Evolutionary conservation across 2,888 invertebrate genomes (phyloP), one percentile per base, ranked within the genome.

Genomic region (Cephus pulcher): DNA sequence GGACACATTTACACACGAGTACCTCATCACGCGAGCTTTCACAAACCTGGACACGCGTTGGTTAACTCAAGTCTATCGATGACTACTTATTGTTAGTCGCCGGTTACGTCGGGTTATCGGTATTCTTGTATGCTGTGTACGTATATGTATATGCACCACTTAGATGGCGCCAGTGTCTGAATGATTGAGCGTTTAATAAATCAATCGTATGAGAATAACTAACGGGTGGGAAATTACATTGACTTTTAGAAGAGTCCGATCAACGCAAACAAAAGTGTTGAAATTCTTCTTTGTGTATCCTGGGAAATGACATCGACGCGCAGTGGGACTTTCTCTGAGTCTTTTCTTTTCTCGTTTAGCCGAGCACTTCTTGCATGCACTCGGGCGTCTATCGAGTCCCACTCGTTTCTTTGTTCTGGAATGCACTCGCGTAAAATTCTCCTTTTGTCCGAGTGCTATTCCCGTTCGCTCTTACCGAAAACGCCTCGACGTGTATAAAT

Each of bases 1-100:
- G 80, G 81, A 78, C 82, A 80, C 82, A 79, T 84, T 80, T 84
- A 82, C 81, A 80, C 81, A 71, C 69, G 33, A 30, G 77, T 78
- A 80, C 81, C 82, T 82, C 86, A 83, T 82, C 84, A 78, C 56
- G 75, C 82, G 68, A 85, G 85, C 23, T 56, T 56, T 23, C 56
- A 23, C 9, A 23, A 56, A 23, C 23, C 9, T 56, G 56, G 23
- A 56, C 56, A 23, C 6, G 56, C 56, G 56, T 56, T 9, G 23
- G 56, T 23, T 1, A 56, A 9, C 9, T 9, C 23, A 2, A 56
- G 56, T 23, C 6, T 56, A 56, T 56, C 56, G 9, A 56, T 23
- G 23, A 23, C 56, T 23, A 56, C 56, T 56, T n/a, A n/a, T n/a
- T n/a, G n/a, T n/a, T 56, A 56, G 56, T 56, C 23, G 23, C 9